These are phyloP conservation scores for Picathartes gymnocephalus DNA, from an alignment of 2,113 vertebrate genomes.

Conservation along the genomic window DNA sequence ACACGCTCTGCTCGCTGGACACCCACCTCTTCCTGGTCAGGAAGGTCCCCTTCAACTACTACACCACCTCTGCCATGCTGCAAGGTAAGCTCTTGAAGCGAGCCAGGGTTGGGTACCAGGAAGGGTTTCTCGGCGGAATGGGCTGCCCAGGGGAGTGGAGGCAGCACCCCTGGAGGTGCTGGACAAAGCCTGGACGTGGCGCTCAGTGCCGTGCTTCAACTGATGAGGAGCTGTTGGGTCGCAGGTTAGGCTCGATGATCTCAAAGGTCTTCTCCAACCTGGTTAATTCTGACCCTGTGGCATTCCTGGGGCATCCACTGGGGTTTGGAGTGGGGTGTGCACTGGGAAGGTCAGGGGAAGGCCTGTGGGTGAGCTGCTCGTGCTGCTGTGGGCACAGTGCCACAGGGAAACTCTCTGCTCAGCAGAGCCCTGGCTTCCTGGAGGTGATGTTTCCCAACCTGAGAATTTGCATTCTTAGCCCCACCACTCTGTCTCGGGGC, in stretches of 20 bases:
- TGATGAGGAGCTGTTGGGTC: background rate
- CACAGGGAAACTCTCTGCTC: background rate
- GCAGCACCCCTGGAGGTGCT: background rate
- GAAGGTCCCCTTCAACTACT: slow-evolving; percentile 92
- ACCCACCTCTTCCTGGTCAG: slow-evolving; percentile 79
- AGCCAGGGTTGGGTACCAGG: background rate
- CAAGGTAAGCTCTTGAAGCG: slow-evolving; percentile 75
- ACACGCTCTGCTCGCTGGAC: slow-evolving; percentile 81
- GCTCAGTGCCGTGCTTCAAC: background rate
- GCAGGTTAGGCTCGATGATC: background rate
- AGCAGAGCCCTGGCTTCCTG: background rate
- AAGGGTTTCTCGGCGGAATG: background rate
- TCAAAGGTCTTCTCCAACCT: background rate
- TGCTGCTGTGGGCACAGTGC: background rate
- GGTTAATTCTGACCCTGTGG: background rate
- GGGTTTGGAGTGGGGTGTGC: rapidly evolving
- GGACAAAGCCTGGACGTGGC: background rate
- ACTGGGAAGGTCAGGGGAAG: too few relatives aligned
- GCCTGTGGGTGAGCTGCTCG: rapidly evolving
- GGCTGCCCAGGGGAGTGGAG: background rate
- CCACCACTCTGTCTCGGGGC: background rate
- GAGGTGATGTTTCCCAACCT: background rate
- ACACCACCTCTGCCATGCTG: slow-evolving; percentile 92
- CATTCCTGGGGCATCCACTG: rapidly evolving
- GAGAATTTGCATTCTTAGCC: background rate